Base-by-base conservation (phyloP, 2,797 vertebrate genomes). In the Gymnoscopelus microlampas region DNA sequence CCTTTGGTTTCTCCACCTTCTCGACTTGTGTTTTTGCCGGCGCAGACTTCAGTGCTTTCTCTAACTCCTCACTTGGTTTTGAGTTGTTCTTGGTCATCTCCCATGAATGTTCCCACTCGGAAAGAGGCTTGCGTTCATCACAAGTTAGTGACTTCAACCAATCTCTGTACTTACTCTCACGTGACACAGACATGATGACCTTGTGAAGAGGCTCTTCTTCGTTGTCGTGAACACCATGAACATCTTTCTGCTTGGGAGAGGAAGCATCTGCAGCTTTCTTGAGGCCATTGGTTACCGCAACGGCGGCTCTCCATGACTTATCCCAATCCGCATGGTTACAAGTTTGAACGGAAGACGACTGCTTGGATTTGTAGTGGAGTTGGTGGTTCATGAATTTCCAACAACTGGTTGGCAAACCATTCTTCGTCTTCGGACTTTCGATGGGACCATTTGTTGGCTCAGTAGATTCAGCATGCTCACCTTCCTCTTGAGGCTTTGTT, bases 61-160 rank as follows among this genome's bases (percentile, higher is more conserved):
- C 39, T 4, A 83, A 74, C 64, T 87, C 85, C 14, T 76, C 77
- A 56, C 67, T 71, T 1, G 83, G 85, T 49, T 88, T 74, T 4
- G 73, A 84, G 13, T 77, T 71, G 67, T 87, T 90, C 63, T 90
- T 90, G n/a, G 71, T 66, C 5, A 84, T 63, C 56, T 79, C 55
- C 89, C 89, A 91, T 39, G 89, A 90, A 53, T 78, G 77, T 14
- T n/a, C 71, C 91, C 90, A 91, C 29, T 91, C 83, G 60, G 72
- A 57, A 4, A 55, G 4, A 7, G n/a, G 26, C 8, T 76, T 14
- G 15, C 74, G 68, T 53, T 76, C 78, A 54, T 26, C 49, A 4
- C 10, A 53, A 1, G 84, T 23, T 14, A 85, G 68, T 7, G 50
- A 53, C 51, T 63, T 60, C 19, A 66, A 54, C 13, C 68, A 39